Evolutionary conservation across 1,140 invertebrate genomes (phyloP), one percentile per base, ranked within the genome.

Genomic region (Drosophila ananassae): DNA sequence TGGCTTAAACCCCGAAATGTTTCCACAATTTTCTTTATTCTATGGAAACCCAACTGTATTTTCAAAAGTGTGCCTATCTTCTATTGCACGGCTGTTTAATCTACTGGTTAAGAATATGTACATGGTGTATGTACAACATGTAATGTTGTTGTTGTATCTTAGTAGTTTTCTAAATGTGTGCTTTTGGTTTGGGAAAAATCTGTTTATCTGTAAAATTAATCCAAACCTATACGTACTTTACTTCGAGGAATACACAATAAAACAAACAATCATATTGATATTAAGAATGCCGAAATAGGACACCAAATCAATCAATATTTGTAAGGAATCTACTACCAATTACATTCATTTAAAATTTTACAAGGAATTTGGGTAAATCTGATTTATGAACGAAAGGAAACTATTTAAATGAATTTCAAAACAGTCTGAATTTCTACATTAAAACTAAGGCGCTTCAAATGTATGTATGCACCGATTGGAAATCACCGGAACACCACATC

Each of bases 61-160:
- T 44, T 37, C 10, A 37, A 37, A 37, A 37, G 7, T 44, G 41
- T 44, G 9, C 32, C 32, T 41, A 13, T 41, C 5, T 21, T 44
- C 17, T 44, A 44, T 44, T 44, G 41, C 41, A 44, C 41, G 41
- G 34, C 34, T 44, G 41, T 44, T 44, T 44, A 44, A 13, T 13
- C 17, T 7, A 12, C 13, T 13, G n/a, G 6, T 7, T 17, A 21
- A 7, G 13, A 44, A 44, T 44, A n/a, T n/a, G n/a, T n/a, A n/a
- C n/a, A n/a, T n/a, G n/a, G n/a, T n/a, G n/a, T n/a, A n/a, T n/a
- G n/a, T n/a, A n/a, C n/a, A n/a, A n/a, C n/a, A n/a, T 37, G 10
- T 37, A 37, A 37, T 37, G 12, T 37, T 37, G 34, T 12, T 37
- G 34, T 37, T 37, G 34, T 37, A 37, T 10, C 12, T 12, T 37